These are phyloP conservation scores for Hylia prasina DNA, from an alignment of 2,113 vertebrate genomes.

Conservation along the genomic window DNA sequence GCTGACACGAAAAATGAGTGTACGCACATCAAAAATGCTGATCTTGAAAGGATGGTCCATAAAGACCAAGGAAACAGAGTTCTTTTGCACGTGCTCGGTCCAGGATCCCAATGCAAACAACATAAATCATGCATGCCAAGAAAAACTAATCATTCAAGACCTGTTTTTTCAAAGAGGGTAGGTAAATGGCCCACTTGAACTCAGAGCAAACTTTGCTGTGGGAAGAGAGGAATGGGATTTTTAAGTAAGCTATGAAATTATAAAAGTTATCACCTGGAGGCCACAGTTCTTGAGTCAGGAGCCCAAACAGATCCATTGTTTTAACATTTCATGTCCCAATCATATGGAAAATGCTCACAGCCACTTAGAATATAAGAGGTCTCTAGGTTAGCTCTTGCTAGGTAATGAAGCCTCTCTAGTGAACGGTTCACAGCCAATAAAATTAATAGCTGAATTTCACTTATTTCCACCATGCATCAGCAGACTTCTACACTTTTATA, in stretches of 20 bases:
- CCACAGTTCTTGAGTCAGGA: neutral
- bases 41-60: neutral
- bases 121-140: neutral
- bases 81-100: neutral
- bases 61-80: neutral
- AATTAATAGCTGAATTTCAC: constrained; percentile 15
- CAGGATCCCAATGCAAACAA: neutral
- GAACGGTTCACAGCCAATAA: neutral
- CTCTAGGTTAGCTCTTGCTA: neutral
- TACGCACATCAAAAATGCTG: neutral
- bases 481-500: neutral
- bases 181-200: neutral
- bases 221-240: neutral
- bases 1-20: neutral
- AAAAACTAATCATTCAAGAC: neutral
- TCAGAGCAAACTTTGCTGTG: neutral
- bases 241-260: neutral
- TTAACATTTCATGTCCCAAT: neutral
- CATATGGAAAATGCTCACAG: neutral
- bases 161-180: neutral
- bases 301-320: neutral
- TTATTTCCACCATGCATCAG: constrained; percentile 1
- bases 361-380: neutral
- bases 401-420: neutral
- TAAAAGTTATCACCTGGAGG: neutral